Evolutionary conservation across 23 tunicate genomes (phyloP), one percentile per base, ranked within the genome.

Genomic region (Clavelina lepadiformis): DNA sequence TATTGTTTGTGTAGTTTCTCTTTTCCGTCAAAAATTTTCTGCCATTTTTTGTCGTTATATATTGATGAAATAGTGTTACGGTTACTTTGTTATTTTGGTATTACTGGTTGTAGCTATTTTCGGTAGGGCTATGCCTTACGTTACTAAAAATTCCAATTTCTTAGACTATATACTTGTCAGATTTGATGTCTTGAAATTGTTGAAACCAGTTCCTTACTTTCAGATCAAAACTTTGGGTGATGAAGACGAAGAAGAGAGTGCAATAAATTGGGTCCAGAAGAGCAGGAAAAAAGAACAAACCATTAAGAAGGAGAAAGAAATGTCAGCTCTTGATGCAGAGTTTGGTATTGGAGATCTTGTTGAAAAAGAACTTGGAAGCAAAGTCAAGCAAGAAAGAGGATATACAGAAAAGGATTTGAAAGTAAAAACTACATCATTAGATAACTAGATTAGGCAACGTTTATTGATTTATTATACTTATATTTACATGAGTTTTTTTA

Each of bases 221-320:
- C n/a, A 88, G 84, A 46, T 85, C 31, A 80, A 80, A 52, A 76
- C 91, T 28, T 46, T 94, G 21, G 99, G 99, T 3, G 95, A 85
- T 56, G 94, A 76, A 30, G 78, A 79, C 31, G 79, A 69, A 46
- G 98, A 85, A 8, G 99, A 94, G 41, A 65, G 70, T 50, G 91
- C 81, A 1, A 56, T 66, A 37, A 22, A 58, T 26, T 94, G 99
- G 99, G 95, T 94, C 23, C 53, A 82, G 57, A 80, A 56, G 65
- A 86, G 85, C 33, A 46, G 74, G 61, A 46, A 58, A 58, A 70
- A 52, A 1, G 78, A 69, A 46, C 50, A 50, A 15, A 51, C 52
- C 33, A 80, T 51, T n/a, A 65, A 74, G 28, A 72, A 60, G 35
- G 88, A 84, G 65, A 73, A 93, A 61, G 75, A 79, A 64, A 56